Conservation (phyloP, 2,113 vertebrate genomes). For the Vicugna pacos region DNA sequence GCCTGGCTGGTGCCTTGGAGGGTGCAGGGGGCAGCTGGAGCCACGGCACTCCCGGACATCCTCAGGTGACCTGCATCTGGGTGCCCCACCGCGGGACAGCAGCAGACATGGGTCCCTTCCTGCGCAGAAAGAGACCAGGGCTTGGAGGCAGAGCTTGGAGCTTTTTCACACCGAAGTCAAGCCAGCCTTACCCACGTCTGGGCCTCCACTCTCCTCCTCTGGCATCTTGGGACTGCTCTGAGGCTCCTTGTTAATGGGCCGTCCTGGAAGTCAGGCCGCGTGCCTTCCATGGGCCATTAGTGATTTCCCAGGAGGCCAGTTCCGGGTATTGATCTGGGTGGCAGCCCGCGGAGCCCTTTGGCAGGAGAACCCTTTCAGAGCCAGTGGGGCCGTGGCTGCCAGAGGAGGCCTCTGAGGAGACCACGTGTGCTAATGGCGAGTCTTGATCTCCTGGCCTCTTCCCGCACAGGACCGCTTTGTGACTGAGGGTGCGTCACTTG, state of each 20-base stretch:
- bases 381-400: slow-evolving; percentile 48
- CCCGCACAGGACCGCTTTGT: slow-evolving; percentile 40
- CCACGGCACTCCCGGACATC: no score
- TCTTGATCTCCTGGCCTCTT: slow-evolving; percentile 63
- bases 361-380: slow-evolving; percentile 47
- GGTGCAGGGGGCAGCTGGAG: neutral
- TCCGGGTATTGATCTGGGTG: slow-evolving; percentile 77
- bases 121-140: neutral
- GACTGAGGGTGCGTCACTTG: slow-evolving; percentile 68
- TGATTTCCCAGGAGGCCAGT: slow-evolving; percentile 83
- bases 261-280: slow-evolving; percentile 51
- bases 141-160: neutral
- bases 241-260: slow-evolving; percentile 74
- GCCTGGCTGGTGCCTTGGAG: neutral
- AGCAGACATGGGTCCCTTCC: neutral
- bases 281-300: slow-evolving; percentile 67
- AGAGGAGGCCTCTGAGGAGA: slow-evolving; percentile 46
- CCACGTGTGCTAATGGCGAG: slow-evolving; percentile 60
- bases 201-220: slow-evolving; percentile 46
- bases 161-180: neutral
- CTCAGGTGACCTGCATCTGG: neutral
- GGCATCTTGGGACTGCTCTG: slow-evolving; percentile 43
- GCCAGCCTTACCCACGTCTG: neutral
- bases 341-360: slow-evolving; percentile 49
- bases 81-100: neutral